Base-by-base conservation (phyloP, 2,113 vertebrate species). In the Tangachromis dhanisi region DNA sequence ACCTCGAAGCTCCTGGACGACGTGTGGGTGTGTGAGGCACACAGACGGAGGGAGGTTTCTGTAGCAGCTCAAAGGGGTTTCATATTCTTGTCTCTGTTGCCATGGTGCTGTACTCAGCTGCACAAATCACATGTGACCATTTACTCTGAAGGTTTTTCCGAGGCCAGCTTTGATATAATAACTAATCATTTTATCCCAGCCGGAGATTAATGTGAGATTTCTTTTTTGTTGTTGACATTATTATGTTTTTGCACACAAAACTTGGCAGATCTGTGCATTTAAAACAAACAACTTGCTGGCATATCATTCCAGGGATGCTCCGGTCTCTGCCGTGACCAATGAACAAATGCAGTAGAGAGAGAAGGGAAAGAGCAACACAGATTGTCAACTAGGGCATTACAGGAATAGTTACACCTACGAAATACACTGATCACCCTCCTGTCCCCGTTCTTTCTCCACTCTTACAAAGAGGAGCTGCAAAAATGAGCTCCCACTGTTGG, bases 281-380 rank as follows among this genome's bases (percentile, higher is more conserved):
- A 66, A 66, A n/a, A 66, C 61, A 35, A 57, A 57, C 55, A 29
- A 80, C 12, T 55, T 59, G 79, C 73, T 89, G 92, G 86, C 87
- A 16, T 84, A 87, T 93, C 94, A 91, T 94, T 95, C 94, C 90
- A 90, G 79, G 71, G 84, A 94, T 45, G 89, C 84, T 88, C 89
- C 19, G 82, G 88, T 90, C 85, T 91, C 71, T 42, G 78, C 73
- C 7, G 71, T 80, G 88, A 93, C 89, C 92, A 90, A 88, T 59
- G 73, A 92, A 93, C 88, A 92, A 92, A 92, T 35, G 73, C 80
- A 89, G 78, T 35, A 29, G 17, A 57, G 33, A 66, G 31, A 66
- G 33, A 13, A 38, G 19, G 61, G 81, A 78, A 38, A 80, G 71
- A 31, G 68, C 40, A 51, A 45, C 12, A 4, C 42, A 21, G 81